These are phyloP conservation scores for Amphipyra berbera DNA, from an alignment of 2,888 invertebrate species.

Conservation along the genomic window DNA sequence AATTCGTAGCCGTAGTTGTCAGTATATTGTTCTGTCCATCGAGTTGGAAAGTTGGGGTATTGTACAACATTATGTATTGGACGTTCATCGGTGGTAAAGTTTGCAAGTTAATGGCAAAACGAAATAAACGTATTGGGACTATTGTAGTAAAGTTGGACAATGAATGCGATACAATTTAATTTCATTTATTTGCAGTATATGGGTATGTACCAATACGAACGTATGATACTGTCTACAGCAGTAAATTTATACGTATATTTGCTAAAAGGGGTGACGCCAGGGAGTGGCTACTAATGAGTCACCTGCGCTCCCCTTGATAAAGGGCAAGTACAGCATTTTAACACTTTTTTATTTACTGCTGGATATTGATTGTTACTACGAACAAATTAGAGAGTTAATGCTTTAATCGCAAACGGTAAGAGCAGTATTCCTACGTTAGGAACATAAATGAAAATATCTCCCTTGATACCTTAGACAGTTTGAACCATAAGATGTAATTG, in stretches of 20 bases:
- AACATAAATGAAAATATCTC: no score
- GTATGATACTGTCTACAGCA: not conserved
- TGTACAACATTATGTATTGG: conserved; percentile 20
- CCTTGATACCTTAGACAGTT: no score
- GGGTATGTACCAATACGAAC: no score
- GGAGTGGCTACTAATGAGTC: conserved; percentile 50
- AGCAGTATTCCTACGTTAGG: no score
- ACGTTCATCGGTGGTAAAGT: conserved; percentile 5
- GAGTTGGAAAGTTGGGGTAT: conserved; percentile 12
- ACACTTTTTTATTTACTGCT: conserved; percentile 14
- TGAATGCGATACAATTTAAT: not conserved
- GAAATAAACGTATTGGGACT: conserved; percentile 8
- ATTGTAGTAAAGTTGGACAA: conserved; percentile 11
- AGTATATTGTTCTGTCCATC: not conserved
- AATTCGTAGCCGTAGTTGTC: conserved; percentile 27
- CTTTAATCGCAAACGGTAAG: no score
- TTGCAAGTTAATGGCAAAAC: conserved; percentile 16
- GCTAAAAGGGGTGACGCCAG: conserved; percentile 27
- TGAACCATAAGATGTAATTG: no score
- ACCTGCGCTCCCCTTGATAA: conserved; percentile 18
- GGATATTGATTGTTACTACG: conserved; percentile 6
- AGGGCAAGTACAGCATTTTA: conserved; percentile 21
- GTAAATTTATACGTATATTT: conserved; percentile 37
- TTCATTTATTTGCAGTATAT: no score
- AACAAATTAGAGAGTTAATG: not conserved